Evolutionary conservation across 2,113 vertebrate genomes (phyloP), one percentile per base, ranked within the genome.

Genomic region (Haemorhous mexicanus): DNA sequence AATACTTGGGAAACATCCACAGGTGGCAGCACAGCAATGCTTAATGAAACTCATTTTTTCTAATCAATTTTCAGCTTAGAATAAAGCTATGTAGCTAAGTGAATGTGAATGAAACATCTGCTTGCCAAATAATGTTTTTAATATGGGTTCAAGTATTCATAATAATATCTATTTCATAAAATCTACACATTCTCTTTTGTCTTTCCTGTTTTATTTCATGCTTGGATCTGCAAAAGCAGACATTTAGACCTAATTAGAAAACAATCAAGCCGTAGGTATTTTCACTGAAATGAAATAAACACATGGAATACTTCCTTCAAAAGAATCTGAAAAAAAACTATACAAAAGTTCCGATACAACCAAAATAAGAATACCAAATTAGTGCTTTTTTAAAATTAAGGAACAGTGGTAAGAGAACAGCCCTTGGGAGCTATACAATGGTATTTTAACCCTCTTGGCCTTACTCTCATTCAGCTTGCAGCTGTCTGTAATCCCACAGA

Each of bases 1-100:
- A 92, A 61, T 94, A 76, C 62, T 46, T 21, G 6, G 9, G 18
- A 87, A 93, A 94, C 8, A 91, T 80, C 96, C n/a, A 90, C 85
- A 95, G 95, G 92, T 91, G 95, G 96, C 92, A 96, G 92, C 58
- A 96, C 49, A 89, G 39, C 41, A 91, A 82, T 23, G 12, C 58
- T 83, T 72, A 58, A 68, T 2, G 6, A 89, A 23, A 72, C 5
- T 22, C 0, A 4, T 39, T 56, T 68, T 56, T 72, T 41, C 11
- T 30, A 10, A 9, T 11, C 28, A 75, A 72, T 87, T 92, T 41
- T 66, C 43, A 32, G 30, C 33, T 69, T 80, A 62, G 27, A 84
- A 35, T 50, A 59, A 3, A 91, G 58, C 8, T 24, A 15, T 18
- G 9, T 28, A 67, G 14, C 30, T 59, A 68, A 87, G 13, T 43